These are phyloP conservation scores for Xestobium rufovillosum DNA, from an alignment of 2,888 invertebrate genomes.

Conservation along the genomic window DNA sequence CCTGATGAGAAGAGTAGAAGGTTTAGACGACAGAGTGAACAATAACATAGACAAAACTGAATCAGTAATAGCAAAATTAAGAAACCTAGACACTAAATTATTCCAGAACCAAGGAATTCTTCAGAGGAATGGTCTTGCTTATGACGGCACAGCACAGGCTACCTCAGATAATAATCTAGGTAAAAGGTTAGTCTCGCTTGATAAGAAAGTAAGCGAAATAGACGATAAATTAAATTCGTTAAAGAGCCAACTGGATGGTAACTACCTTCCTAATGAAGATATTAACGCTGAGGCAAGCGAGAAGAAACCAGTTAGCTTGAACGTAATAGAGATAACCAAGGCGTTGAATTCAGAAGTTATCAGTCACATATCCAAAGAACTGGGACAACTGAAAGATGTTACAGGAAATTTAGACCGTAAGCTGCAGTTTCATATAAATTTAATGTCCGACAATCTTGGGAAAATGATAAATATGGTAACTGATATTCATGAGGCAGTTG, in stretches of 20 bases:
- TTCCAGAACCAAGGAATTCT: slow-evolving; percentile 43
- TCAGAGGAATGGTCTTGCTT: slow-evolving; percentile 23
- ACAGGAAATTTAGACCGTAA: slow-evolving; percentile 75
- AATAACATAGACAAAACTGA: slow-evolving; percentile 82
- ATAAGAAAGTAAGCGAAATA: slow-evolving; percentile 78
- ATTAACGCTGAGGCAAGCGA: slow-evolving; percentile 83
- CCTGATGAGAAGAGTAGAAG: slow-evolving; percentile 77
- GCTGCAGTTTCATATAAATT: slow-evolving; percentile 75
- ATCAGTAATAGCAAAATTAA: slow-evolving; percentile 68
- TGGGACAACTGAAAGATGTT: slow-evolving; percentile 68
- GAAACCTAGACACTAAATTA: slow-evolving; percentile 67
- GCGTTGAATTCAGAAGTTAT: slow-evolving; percentile 69
- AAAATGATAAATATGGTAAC: slow-evolving; percentile 71
- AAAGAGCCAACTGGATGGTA: slow-evolving; percentile 72
- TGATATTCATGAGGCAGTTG: slow-evolving; percentile 76
- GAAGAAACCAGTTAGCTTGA: slow-evolving; percentile 77
- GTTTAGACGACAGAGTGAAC: slow-evolving; percentile 70
- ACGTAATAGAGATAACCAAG: slow-evolving; percentile 75
- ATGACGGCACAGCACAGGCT: slow-evolving; percentile 6
- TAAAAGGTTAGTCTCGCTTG: slow-evolving; percentile 61
- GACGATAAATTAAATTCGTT: slow-evolving; percentile 69
- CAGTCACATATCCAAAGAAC: slow-evolving; percentile 72
- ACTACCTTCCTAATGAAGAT: slow-evolving; percentile 70
- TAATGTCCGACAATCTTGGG: slow-evolving; percentile 74
- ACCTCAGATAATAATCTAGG: slow-evolving; percentile 45